Conservation (phyloP, 2,888 invertebrate species). For the Coenonympha glycerion region DNA sequence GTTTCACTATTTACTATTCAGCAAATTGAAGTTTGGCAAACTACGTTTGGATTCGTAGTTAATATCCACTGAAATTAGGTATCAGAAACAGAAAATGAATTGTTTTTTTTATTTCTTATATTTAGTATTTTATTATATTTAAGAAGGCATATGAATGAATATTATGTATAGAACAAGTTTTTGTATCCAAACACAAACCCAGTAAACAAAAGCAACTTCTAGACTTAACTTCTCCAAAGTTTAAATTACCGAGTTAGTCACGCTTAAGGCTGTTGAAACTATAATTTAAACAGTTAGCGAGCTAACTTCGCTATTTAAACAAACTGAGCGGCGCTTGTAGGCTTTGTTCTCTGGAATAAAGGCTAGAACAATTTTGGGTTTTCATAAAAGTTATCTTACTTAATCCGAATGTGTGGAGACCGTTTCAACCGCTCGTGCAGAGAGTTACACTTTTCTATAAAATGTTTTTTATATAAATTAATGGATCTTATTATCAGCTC, state of each 20-base stretch:
- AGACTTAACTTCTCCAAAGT: slow-evolving; percentile 1
- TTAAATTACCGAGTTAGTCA: slow-evolving; percentile 5
- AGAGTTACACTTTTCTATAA: no score
- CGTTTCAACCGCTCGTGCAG: no score
- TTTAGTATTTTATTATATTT: no score
- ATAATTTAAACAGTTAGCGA: slow-evolving; percentile 7
- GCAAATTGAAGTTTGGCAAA: not conserved
- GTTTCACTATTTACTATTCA: not conserved
- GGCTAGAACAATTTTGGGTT: not conserved
- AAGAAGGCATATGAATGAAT: no score
- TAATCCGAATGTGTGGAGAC: no score
- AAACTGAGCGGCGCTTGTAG: slow-evolving; percentile 10
- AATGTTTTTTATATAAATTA: no score
- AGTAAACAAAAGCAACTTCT: not conserved
- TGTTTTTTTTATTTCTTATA: no score
- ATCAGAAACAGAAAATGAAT: no score
- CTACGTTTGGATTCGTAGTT: no score
- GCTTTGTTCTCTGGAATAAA: slow-evolving; percentile 5
- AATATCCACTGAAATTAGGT: no score
- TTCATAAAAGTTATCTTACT: not conserved
- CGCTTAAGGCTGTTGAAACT: slow-evolving; percentile 6
- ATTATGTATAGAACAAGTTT: not conserved
- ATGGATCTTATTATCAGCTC: no score
- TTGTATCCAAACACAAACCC: not conserved
- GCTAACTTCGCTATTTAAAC: not conserved